Evolutionary conservation across 2,888 invertebrate species (phyloP).

Genomic region (Bruchidius siliquastri): DNA sequence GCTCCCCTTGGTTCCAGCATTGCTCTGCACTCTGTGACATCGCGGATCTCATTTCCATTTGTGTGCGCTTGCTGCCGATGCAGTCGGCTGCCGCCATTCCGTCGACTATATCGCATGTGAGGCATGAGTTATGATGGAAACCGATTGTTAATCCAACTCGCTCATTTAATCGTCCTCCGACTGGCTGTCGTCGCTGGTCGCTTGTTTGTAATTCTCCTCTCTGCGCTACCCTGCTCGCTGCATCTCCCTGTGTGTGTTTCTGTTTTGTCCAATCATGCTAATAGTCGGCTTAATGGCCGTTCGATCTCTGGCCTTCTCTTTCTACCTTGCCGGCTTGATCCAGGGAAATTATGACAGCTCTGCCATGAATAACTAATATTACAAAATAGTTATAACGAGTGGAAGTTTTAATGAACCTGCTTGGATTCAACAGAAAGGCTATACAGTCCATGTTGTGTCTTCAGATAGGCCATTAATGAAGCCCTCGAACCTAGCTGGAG

Average conservation of each 20-base stretch:
- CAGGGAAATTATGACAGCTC: neutral
- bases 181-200: neutral
- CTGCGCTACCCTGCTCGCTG: constrained; percentile 6
- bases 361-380: too few species aligned
- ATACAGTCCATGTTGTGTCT: too few species aligned
- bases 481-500: too few species aligned
- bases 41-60: too few species aligned
- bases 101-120: constrained; percentile 22
- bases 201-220: constrained; percentile 35
- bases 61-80: too few species aligned
- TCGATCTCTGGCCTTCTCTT: neutral
- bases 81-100: neutral
- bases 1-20: too few species aligned
- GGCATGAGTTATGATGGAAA: constrained; percentile 37
- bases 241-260: constrained; percentile 9
- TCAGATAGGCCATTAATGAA: too few species aligned
- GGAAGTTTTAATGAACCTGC: too few species aligned
- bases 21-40: too few species aligned
- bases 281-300: constrained; percentile 33
- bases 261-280: constrained; percentile 38
- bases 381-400: too few species aligned
- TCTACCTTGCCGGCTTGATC: neutral
- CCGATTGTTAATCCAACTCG: constrained; percentile 34
- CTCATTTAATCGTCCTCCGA: constrained; percentile 29
- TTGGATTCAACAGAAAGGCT: too few species aligned